Conservation (phyloP, 2,797 vertebrate species). For the Danio choprae region DNA sequence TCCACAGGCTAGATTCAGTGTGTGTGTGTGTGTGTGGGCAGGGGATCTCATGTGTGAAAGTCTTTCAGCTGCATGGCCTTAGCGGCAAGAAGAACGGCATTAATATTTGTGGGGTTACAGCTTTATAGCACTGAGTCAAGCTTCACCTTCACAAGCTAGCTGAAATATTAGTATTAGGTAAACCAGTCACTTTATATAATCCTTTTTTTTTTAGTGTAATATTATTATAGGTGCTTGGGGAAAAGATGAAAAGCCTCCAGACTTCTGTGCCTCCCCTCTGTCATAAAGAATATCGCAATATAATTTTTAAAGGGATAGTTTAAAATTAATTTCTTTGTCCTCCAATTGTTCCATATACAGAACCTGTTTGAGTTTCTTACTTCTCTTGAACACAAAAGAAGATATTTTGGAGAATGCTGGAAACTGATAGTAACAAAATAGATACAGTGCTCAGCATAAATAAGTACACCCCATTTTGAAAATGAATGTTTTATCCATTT, state of each 20-base stretch:
- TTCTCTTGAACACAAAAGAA: background rate
- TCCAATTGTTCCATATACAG: too few species aligned
- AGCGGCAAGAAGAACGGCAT: background rate
- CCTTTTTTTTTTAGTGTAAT: background rate
- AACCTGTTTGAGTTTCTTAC: background rate
- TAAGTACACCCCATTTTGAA: too few species aligned
- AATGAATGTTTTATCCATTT: too few species aligned
- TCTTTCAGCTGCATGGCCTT: background rate
- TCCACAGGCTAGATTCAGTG: slow-evolving; percentile 25
- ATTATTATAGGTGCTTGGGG: too few species aligned
- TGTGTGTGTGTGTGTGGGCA: slow-evolving; percentile 10
- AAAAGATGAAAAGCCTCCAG: too few species aligned
- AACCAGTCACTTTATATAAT: background rate
- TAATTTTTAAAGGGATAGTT: too few species aligned
- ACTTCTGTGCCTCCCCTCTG: too few species aligned
- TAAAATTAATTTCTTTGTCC: too few species aligned
- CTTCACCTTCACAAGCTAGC: background rate
- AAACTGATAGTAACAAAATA: too few species aligned
- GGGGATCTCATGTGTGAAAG: background rate
- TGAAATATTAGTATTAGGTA: background rate
- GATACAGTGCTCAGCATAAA: too few species aligned
- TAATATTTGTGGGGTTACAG: background rate
- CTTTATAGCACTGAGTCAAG: background rate
- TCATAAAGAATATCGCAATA: too few species aligned
- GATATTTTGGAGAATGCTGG: background rate